Conservation (phyloP, 2,113 vertebrate species). For the Herpetotheres cachinnans region DNA sequence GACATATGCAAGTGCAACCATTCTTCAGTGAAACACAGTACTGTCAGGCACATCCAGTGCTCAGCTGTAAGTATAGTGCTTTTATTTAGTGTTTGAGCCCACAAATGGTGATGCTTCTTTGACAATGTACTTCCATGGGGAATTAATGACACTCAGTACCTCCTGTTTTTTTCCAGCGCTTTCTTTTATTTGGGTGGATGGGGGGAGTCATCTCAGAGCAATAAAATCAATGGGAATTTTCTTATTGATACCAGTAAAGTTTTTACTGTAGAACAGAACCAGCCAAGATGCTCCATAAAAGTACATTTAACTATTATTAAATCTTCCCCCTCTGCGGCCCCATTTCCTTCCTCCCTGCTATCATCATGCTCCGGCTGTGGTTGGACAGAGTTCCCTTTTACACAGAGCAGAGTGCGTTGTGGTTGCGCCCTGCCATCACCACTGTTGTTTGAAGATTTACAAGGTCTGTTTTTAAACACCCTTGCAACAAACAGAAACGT, state of each 20-base stretch:
- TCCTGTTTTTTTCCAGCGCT: not conserved
- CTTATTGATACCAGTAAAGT: not conserved
- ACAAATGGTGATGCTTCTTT: not conserved
- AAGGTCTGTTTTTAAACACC: not conserved
- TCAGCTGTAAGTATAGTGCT: not conserved
- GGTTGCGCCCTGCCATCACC: not conserved
- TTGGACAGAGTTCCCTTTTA: not conserved
- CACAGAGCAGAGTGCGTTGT: not conserved
- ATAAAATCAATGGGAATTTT: not conserved
- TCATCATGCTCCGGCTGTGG: not conserved
- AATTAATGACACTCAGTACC: not conserved
- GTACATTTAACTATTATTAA: not conserved
- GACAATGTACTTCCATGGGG: not conserved
- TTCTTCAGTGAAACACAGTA: not conserved
- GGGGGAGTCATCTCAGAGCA: not conserved
- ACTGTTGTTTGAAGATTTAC: not conserved
- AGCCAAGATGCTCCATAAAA: not conserved
- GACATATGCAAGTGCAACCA: not conserved
- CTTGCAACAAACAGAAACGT: not conserved
- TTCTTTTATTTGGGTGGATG: not conserved
- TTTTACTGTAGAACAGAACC: not conserved
- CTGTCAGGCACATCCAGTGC: not conserved
- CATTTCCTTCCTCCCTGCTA: not conserved
- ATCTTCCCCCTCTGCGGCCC: not conserved
- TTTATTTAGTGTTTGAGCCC: not conserved